phyloP scores from a whole-genome alignment of 2,113 vertebrate species.

The Corynorhinus townsendii region DNA sequence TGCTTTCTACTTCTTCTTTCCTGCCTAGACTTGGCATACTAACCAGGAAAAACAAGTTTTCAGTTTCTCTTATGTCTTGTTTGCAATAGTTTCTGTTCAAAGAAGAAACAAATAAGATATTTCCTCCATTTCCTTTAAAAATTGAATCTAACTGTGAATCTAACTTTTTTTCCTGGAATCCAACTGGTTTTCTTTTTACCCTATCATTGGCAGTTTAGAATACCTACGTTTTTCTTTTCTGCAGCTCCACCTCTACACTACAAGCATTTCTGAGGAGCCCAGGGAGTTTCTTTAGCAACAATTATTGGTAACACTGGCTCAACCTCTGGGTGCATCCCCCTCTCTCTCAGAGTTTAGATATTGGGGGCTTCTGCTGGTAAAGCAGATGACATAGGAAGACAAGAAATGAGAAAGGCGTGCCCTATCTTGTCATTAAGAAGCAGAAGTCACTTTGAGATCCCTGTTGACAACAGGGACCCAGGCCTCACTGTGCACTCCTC shows the following conservation, averaged over 20 bases:
- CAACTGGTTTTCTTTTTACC: neutral
- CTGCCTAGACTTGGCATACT: neutral
- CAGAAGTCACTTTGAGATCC: neutral
- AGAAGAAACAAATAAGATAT: slow-evolving; percentile 15
- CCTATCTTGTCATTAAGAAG: neutral
- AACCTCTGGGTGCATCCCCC: neutral
- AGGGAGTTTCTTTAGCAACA: neutral
- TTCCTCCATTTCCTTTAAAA: slow-evolving; percentile 5
- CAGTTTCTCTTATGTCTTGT: slow-evolving; percentile 5
- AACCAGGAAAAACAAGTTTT: neutral
- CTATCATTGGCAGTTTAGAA: neutral
- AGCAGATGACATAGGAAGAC: neutral
- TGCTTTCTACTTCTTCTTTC: neutral
- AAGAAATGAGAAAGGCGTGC: neutral
- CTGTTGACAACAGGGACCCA: accelerated
- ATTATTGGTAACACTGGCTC: neutral
- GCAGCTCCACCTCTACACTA: neutral
- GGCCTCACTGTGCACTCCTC: too few relatives aligned
- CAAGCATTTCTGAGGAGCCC: neutral
- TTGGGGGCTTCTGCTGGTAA: neutral
- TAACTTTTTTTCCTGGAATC: neutral
- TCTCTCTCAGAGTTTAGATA: neutral
- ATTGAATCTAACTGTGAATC: neutral
- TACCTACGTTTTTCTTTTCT: neutral
- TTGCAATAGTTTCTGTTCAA: slow-evolving; percentile 6